Conservation (phyloP, 2,888 invertebrate genomes). For the Sminthurinus aureus region DNA sequence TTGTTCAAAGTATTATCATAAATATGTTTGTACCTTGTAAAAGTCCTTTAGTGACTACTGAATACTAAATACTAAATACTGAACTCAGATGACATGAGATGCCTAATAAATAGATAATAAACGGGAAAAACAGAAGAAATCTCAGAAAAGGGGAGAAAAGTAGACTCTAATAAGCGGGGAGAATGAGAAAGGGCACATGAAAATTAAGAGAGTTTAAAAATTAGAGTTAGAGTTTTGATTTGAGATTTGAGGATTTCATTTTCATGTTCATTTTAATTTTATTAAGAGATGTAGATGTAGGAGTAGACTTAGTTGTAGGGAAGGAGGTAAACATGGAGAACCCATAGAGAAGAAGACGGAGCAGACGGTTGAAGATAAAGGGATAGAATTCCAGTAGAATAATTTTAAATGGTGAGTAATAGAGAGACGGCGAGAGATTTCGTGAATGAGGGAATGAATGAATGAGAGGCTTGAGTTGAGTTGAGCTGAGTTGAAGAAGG, state of each 20-base stretch:
- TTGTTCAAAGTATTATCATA: too few species aligned
- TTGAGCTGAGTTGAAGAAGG: background rate
- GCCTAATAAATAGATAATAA: too few species aligned
- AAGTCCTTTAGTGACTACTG: too few species aligned
- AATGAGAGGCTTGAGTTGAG: background rate
- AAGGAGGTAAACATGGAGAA: background rate
- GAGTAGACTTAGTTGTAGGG: background rate
- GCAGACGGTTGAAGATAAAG: constrained; percentile 5
- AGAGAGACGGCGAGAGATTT: background rate
- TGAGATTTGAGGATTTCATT: background rate
- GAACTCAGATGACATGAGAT: too few species aligned
- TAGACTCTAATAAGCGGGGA: too few species aligned
- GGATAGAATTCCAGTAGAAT: background rate
- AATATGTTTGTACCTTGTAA: too few species aligned
- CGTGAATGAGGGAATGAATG: background rate
- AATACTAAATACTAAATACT: too few species aligned
- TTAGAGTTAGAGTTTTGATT: background rate
- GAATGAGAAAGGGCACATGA: background rate
- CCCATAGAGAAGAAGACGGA: background rate
- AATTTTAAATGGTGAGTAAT: constrained; percentile 4
- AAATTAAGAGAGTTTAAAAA: background rate
- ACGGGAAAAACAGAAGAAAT: too few species aligned
- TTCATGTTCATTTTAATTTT: too few species aligned
- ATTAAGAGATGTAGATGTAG: too few species aligned
- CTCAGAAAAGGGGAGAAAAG: too few species aligned